Evolutionary conservation across 2,797 vertebrate species (phyloP).

Genomic region (Sitta carolinensis): DNA sequence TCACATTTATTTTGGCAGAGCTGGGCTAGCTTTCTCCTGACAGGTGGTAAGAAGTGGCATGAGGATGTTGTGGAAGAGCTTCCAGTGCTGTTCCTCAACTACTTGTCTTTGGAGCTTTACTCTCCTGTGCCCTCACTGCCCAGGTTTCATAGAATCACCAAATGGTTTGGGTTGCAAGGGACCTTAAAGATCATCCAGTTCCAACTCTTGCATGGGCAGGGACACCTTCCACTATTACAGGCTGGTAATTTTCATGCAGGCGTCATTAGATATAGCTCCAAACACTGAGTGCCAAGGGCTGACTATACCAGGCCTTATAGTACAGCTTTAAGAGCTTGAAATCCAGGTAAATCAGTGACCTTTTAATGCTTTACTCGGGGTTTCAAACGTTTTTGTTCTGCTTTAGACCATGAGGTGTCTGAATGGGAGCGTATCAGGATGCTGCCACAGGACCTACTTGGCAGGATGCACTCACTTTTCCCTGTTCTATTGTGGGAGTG

Average conservation of each 20-base stretch:
- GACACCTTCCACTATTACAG: background rate
- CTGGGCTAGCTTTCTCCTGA: background rate
- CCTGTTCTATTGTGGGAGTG: background rate
- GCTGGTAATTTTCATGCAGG: background rate
- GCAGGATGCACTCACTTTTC: background rate
- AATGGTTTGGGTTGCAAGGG: background rate
- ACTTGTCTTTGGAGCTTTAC: background rate
- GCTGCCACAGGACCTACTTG: background rate
- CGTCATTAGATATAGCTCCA: background rate
- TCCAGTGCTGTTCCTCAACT: background rate
- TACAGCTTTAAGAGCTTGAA: background rate
- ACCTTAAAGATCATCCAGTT: background rate
- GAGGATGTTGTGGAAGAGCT: background rate
- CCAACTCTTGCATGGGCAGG: background rate
- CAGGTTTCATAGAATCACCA: background rate
- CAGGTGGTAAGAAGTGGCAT: background rate
- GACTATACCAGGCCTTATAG: background rate
- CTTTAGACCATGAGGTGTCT: background rate
- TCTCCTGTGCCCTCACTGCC: background rate
- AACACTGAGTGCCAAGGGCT: background rate
- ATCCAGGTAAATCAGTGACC: background rate
- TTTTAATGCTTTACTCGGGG: background rate
- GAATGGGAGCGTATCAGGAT: fast-evolving
- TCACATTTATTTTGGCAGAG: background rate
- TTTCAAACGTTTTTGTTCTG: background rate